Evolutionary conservation across 1,140 invertebrate species (phyloP), one percentile per base, ranked within the genome.

Genomic region (Trichoplusia ni): DNA sequence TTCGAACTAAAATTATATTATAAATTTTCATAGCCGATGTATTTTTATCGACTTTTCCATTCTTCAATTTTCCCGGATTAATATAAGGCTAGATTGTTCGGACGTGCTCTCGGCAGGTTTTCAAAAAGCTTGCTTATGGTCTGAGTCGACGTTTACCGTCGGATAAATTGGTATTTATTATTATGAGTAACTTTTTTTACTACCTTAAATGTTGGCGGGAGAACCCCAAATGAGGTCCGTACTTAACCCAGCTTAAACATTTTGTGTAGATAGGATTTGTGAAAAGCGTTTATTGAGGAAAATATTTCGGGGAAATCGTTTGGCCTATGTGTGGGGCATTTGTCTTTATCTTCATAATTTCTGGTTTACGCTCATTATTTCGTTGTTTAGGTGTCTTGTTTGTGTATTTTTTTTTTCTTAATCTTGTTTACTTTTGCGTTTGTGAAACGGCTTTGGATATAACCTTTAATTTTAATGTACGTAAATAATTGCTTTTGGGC

Each of bases 141-240:
- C 18, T 4, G 13, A 53, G n/a, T 44, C 19, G 53, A 54, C 61
- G 56, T 65, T 71, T 64, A 68, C 47, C 49, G 61, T 47, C 14
- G 42, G 42, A 49, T 51, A 71, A 68, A 71, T 71, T 64, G 69
- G 60, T 68, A 71, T 71, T 68, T 71, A 71, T 71, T 71, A 68
- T 68, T 62, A 71, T 68, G 61, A 67, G 35, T 47, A 16, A 46
- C 47, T 67, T 64, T 67, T 71, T 64, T 58, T 54, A 58, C 59
- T 53, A 27, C 18, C 21, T 14, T 38, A 29, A 47, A 47, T 37
- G 59, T 18, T 38, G 42, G 16, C 19, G 38, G 35, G 37, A 33
- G 37, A 46, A n/a, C 23, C 60, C 59, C 33, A 62, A 71, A 64
- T 67, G 47, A 61, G 61, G 51, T 60, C 49, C 38, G 61, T 67